Evolutionary conservation across 1,140 invertebrate species (phyloP), one percentile per base, ranked within the genome.

Genomic region (Euura saliciscinereae): DNA sequence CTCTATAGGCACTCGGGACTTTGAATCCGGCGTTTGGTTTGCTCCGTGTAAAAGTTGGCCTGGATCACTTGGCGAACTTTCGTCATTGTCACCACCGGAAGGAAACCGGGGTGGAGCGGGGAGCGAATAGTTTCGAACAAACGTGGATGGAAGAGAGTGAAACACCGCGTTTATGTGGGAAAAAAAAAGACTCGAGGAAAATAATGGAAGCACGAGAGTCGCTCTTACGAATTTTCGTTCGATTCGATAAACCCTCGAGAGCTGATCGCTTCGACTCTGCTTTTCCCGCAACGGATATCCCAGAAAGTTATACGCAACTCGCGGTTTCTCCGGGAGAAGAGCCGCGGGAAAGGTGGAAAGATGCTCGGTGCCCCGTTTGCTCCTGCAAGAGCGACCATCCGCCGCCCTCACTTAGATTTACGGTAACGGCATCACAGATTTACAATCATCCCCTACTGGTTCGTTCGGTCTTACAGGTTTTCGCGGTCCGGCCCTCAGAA

Each of bases 361-460:
- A 28, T 28, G 28, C 28, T 28, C 28, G 28, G 28, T 28, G 28
- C 28, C 28, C 28, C 28, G 28, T 28, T 28, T 28, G 28, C 13
- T 59, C 51, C 5, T n/a, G 10, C 51, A n/a, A 59, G 51, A 6
- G 51, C 51, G 51, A 59, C 51, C 51, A 59, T 59, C 51, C 51
- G 10, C 51, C 51, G 2, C 6, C 2, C 51, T n/a, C 6, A 8
- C 51, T 59, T 59, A 59, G 51, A 59, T 59, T 59, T 59, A 59
- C 51, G 51, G 51, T 59, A 59, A 59, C 51, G 51, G 51, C 51
- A 59, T 8, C 51, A 11, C 51, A 59, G 51, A 59, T 59, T 59
- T 59, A 59, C 51, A 59, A 59, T 59, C 51, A 59, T 59, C 51
- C 51, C 51, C 51, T 8, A n/a, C 2, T 59, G 51, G 51, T n/a